Evolutionary conservation across 1,140 invertebrate species (phyloP).

Genomic region (Dendroctonus ponderosae): DNA sequence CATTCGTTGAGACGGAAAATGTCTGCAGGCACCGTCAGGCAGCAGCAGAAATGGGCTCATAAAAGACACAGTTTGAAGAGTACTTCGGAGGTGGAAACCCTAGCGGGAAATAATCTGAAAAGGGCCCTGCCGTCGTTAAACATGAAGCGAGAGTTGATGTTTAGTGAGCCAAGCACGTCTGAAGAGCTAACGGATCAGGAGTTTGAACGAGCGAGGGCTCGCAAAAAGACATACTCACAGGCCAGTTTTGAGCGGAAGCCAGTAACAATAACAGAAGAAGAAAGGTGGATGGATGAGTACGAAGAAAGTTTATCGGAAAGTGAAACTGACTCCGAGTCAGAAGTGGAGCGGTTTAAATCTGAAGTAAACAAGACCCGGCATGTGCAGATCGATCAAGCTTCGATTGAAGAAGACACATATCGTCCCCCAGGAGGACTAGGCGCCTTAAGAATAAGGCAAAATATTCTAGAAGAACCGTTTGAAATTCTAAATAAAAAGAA

Average conservation of each 20-base stretch:
- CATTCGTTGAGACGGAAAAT: constrained; percentile 41
- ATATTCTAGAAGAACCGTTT: constrained; percentile 54
- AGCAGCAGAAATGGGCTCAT: constrained; percentile 45
- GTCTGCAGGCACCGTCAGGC: constrained; percentile 38
- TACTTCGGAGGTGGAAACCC: constrained; percentile 42
- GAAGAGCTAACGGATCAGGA: constrained; percentile 46
- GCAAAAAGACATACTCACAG: constrained; percentile 36
- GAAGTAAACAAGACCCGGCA: constrained; percentile 31
- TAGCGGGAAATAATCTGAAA: constrained; percentile 28
- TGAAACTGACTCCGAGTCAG: constrained; percentile 41
- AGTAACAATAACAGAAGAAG: constrained; percentile 41
- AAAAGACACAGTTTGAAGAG: constrained; percentile 46
- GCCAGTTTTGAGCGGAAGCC: constrained; percentile 37
- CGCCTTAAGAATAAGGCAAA: neutral
- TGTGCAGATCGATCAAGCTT: constrained; percentile 48
- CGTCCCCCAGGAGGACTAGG: constrained; percentile 56
- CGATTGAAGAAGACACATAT: constrained; percentile 65
- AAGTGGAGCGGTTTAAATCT: constrained; percentile 28
- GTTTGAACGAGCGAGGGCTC: constrained; percentile 39
- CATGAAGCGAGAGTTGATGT: constrained; percentile 34
- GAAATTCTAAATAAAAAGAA: constrained; percentile 58
- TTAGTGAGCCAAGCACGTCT: constrained; percentile 42
- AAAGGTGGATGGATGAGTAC: constrained; percentile 48
- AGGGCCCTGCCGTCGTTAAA: constrained; percentile 29
- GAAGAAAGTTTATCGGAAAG: constrained; percentile 44